Evolutionary conservation across 1,140 invertebrate species (phyloP), one percentile per base, ranked within the genome.

Genomic region (Papilio machaon): DNA sequence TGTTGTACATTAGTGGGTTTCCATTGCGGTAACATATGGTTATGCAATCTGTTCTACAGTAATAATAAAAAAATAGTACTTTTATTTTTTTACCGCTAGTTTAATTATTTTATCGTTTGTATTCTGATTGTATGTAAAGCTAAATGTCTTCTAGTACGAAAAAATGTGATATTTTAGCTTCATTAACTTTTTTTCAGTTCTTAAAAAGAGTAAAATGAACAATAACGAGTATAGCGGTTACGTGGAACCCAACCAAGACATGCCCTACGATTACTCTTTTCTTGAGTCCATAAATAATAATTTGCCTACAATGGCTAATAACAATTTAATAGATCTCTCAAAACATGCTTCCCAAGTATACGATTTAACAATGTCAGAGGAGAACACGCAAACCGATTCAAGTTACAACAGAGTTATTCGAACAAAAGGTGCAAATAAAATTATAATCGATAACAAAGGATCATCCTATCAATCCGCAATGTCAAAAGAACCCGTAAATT

Each of bases 311-410:
- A 35, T 70, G 13, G 64, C 11, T 1, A 35, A 70, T 38, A 35
- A 70, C 64, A 35, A 70, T 38, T 13, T 70, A 23, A 38, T 70
- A 15, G 64, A 70, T 35, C 64, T 70, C 13, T 70, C 64, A 70
- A 15, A 35, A 11, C 64, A 7, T 35, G 5, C 23, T 5, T 5
- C 64, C 30, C 23, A 13, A 7, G 23, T 9, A 0, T 17, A 35
- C 30, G 30, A 35, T 38, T 70, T 70, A 15, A 7, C 30, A 38
- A 35, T 11, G 23, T 8, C 23, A 70, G 30, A 70, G 30, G 19
- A 23, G n/a, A 15, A 11, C 4, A 35, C 4, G 10, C 64, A 70
- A 70, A 35, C 11, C 11, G 64, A 70, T 11, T 1, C 19, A 30
- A 64, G 58, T 30, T 10, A 38, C 2, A 70, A 70, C 30, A 17